A percentile compares a stretch with the other conserved stretches of the same genome.
Evolutionary conservation across 2,113 vertebrate species (phyloP).

Genomic region (Bombycilla garrulus): DNA sequence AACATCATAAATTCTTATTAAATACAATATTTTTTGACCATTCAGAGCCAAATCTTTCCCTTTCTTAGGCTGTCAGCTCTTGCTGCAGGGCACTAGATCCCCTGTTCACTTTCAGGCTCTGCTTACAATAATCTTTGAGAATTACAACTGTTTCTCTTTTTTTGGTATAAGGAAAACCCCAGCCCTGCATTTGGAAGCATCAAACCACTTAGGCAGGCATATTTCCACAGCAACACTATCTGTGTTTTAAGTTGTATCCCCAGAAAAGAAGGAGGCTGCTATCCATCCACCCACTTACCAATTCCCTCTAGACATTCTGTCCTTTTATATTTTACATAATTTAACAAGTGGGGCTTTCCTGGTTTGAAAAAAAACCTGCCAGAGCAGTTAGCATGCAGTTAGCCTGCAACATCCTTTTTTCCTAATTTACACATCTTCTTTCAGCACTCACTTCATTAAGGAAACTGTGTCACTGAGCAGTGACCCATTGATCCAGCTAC

Average conservation of each 20-base stretch:
- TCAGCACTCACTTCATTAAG: neutral
- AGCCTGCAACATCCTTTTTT: neutral
- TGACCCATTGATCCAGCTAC: neutral
- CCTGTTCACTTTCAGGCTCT: neutral
- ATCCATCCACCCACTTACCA: neutral
- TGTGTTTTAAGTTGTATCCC: neutral
- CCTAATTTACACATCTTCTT: neutral
- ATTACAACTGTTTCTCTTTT: neutral
- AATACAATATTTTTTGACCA: neutral
- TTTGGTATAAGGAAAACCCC: neutral
- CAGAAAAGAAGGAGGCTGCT: neutral
- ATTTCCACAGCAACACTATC: neutral
- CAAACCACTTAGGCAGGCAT: neutral
- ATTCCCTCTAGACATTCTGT: constrained; percentile 8
- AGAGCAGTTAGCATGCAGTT: neutral
- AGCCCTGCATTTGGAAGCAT: neutral
- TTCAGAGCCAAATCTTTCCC: neutral
- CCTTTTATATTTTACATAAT: neutral
- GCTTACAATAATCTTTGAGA: neutral
- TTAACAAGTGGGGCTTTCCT: neutral
- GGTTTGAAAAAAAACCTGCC: neutral
- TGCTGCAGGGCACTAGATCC: neutral
- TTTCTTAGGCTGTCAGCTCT: neutral
- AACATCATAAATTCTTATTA: neutral
- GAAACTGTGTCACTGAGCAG: neutral